Evolutionary conservation across 2,797 vertebrate genomes (phyloP).

Genomic region (Acrossocheilus fasciatus): DNA sequence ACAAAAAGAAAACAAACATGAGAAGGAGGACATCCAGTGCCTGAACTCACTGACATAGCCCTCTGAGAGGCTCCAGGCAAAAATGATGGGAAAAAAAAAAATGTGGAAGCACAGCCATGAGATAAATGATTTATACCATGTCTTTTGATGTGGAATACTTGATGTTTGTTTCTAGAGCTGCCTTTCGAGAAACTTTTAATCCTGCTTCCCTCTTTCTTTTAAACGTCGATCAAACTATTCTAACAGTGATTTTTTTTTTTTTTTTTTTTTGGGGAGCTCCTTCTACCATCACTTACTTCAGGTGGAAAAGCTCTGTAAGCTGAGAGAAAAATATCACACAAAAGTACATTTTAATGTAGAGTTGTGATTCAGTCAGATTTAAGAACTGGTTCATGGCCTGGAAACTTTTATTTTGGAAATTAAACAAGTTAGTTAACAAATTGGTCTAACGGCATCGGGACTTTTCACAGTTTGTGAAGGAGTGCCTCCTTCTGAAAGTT

Average conservation of each 20-base stretch:
- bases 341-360: neutral
- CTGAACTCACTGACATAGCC: conserved; percentile 35
- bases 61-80: conserved; percentile 40
- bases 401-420: neutral
- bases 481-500: neutral
- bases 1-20: conserved; percentile 37
- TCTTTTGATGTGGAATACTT: conserved; percentile 53
- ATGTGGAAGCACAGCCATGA: conserved; percentile 23
- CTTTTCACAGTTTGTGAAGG: conserved; percentile 1
- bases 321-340: neutral
- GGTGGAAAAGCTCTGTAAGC: neutral
- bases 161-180: conserved; percentile 56
- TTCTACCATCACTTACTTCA: conserved; percentile 19
- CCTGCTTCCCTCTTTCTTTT: conserved; percentile 45
- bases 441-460: neutral
- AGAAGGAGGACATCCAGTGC: conserved; percentile 37
- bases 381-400: neutral
- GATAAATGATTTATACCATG: conserved; percentile 53
- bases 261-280: conserved; percentile 39
- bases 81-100: conserved; percentile 27
- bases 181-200: conserved; percentile 52
- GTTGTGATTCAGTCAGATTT: neutral
- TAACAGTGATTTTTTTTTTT: conserved; percentile 32
- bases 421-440: neutral
- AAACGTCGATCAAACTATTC: conserved; percentile 54